phyloP scores from a whole-genome alignment of 2,888 invertebrate species.

The Chirona hameri region DNA sequence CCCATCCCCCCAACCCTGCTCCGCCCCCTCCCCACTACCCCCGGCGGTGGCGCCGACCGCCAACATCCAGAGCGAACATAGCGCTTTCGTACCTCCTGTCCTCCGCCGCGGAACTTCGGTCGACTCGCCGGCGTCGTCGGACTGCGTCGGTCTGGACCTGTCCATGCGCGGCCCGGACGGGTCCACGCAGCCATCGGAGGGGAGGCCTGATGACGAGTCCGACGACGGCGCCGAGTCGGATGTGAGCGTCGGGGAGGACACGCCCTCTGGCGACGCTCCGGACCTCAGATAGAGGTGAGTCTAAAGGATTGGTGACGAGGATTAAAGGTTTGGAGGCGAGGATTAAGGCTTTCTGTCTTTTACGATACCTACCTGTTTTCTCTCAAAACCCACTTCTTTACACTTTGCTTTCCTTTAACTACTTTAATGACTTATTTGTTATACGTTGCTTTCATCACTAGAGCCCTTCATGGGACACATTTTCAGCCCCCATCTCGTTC shows the following conservation, averaged over 20 bases:
- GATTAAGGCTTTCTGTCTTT: too few relatives aligned
- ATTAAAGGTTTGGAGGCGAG: too few relatives aligned
- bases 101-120: constrained; percentile 45
- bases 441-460: too few relatives aligned
- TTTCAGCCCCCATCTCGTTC: too few relatives aligned
- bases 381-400: too few relatives aligned
- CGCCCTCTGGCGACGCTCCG: neutral
- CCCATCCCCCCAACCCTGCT: constrained; percentile 53
- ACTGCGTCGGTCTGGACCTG: constrained; percentile 43
- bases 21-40: constrained; percentile 42
- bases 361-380: too few relatives aligned
- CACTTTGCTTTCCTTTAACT: too few relatives aligned
- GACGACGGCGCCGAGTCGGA: constrained; percentile 8
- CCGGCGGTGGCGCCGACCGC: constrained; percentile 35
- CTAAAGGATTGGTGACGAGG: too few relatives aligned
- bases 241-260: constrained; percentile 10
- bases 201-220: neutral
- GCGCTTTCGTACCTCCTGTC: constrained; percentile 61
- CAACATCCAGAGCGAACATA: constrained; percentile 66
- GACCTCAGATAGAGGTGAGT: neutral
- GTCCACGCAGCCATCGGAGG: neutral
- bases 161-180: constrained; percentile 44
- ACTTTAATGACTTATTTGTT: too few relatives aligned
- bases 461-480: too few relatives aligned
- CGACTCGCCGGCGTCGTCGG: constrained; percentile 51